These are phyloP conservation scores for Cyclophora albipunctata DNA, from an alignment of 2,888 invertebrate species.

Conservation along the genomic window DNA sequence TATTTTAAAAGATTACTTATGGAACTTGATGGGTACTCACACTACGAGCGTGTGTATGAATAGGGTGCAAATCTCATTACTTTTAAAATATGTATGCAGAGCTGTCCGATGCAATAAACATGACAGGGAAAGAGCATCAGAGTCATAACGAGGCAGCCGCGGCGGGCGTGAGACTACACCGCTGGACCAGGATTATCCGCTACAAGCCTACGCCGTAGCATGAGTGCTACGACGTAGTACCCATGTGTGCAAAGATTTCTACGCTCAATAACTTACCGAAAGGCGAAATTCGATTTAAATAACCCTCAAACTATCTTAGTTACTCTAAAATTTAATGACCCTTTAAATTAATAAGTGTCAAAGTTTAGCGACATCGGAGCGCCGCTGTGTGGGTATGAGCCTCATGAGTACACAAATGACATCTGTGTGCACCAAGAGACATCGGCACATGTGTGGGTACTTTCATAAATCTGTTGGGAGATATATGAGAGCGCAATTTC, in stretches of 20 bases:
- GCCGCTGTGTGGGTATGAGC: constrained; percentile 31
- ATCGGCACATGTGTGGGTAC: constrained; percentile 78
- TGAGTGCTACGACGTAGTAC: constrained; percentile 18
- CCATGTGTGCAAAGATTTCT: constrained; percentile 38
- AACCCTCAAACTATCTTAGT: constrained; percentile 29
- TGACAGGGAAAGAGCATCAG: constrained; percentile 62
- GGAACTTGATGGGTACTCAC: no score
- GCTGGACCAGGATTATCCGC: constrained; percentile 62
- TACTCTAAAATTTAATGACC: constrained; percentile 57
- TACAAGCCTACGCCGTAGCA: constrained; percentile 63
- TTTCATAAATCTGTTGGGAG: constrained; percentile 93
- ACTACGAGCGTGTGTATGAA: background rate
- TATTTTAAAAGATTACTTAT: no score
- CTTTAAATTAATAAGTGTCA: constrained; percentile 70
- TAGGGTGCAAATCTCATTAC: constrained; percentile 41
- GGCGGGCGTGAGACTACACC: constrained; percentile 61
- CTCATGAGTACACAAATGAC: constrained; percentile 22
- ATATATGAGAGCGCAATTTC: constrained; percentile 94
- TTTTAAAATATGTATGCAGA: constrained; percentile 47
- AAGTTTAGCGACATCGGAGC: constrained; percentile 47
- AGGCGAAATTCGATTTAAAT: constrained; percentile 16
- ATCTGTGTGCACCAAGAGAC: constrained; percentile 57
- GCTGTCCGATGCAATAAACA: constrained; percentile 60
- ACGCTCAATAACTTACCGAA: constrained; percentile 10
- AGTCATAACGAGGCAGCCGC: constrained; percentile 47